phyloP scores from a whole-genome alignment of 2,797 vertebrate genomes.

The Uromys caudimaculatus region DNA sequence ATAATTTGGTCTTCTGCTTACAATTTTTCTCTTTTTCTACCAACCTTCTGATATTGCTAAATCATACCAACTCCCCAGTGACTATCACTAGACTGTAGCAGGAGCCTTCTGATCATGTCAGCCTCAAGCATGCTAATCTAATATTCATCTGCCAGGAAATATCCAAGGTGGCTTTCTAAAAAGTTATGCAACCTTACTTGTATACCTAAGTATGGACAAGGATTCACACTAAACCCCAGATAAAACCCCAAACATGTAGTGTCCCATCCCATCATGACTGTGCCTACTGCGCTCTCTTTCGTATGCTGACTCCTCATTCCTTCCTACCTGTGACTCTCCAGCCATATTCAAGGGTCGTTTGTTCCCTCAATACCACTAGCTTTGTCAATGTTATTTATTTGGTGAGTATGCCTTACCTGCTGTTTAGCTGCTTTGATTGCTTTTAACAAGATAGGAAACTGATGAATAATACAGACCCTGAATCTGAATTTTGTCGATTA shows the following conservation, averaged over 20 bases:
- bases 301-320: neutral
- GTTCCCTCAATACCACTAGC: neutral
- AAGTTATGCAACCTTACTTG: neutral
- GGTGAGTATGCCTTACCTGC: accelerated
- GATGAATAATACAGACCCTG: neutral
- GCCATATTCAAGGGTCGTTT: neutral
- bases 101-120: neutral
- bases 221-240: neutral
- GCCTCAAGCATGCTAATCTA: neutral
- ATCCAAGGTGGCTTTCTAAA: neutral
- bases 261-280: accelerated
- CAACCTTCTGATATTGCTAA: neutral
- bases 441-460: neutral
- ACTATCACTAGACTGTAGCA: neutral
- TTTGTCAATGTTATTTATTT: neutral
- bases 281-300: neutral
- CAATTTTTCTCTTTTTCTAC: neutral
- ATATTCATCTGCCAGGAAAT: neutral
- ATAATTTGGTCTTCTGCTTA: neutral
- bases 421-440: neutral
- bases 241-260: neutral
- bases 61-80: neutral
- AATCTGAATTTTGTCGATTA: neutral
- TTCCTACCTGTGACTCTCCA: neutral
- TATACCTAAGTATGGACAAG: neutral